A percentile compares a stretch with the other conserved stretches of the same genome.
phyloP scores from a whole-genome alignment of 2,113 vertebrate genomes.

The Struthio camelus region DNA sequence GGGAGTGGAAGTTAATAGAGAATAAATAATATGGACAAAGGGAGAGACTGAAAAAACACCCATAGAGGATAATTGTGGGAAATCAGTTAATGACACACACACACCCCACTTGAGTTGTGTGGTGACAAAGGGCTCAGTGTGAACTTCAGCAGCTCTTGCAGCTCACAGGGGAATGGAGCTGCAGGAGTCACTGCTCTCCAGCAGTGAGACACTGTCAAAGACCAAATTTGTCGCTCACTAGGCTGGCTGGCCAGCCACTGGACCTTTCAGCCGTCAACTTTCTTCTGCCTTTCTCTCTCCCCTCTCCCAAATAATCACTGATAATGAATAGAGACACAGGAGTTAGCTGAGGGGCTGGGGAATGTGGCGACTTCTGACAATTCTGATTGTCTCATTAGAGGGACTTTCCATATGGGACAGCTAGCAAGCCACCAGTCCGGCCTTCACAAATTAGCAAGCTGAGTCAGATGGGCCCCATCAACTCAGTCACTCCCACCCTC shows the following conservation, averaged over 20 bases:
- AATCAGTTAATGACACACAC: background rate
- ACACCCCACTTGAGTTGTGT: background rate
- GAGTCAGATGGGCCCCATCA: background rate
- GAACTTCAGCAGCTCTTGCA: background rate
- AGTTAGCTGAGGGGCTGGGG: background rate
- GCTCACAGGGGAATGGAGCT: background rate
- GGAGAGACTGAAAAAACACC: background rate
- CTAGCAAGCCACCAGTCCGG: background rate
- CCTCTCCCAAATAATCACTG: rapidly evolving
- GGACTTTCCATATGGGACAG: background rate
- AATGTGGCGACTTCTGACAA: background rate
- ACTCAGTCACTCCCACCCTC: background rate
- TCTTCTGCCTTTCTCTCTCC: background rate
- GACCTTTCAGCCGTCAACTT: background rate
- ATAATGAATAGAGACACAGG: background rate
- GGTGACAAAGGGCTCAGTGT: background rate
- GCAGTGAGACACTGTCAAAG: background rate
- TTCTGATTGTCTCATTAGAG: background rate
- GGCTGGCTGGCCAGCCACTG: background rate
- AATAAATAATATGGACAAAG: background rate
- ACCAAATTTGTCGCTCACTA: background rate
- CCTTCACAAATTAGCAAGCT: background rate
- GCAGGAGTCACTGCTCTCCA: background rate
- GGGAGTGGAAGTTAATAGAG: background rate
- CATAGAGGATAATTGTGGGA: background rate